phyloP scores from a whole-genome alignment of 2,888 invertebrate species.

The Diarsia mendica region DNA sequence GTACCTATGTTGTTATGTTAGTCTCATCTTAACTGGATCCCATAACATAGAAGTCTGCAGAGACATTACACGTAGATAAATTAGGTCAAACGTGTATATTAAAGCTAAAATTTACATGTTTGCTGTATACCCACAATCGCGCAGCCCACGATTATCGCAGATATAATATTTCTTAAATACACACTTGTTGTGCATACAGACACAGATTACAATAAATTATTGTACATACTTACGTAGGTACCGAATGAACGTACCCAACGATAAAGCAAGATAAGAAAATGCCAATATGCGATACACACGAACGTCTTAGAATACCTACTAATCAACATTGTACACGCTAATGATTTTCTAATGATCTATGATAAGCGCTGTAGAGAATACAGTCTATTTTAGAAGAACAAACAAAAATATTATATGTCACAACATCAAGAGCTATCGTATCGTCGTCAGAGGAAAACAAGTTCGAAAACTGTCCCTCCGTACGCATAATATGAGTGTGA shows the following conservation, averaged over 20 bases:
- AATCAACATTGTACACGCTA: constrained; percentile 43
- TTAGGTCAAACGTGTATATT: constrained; percentile 34
- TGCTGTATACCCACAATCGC: constrained; percentile 22
- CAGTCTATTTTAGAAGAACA: constrained; percentile 24
- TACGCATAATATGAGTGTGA: constrained; percentile 23
- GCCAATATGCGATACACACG: constrained; percentile 38
- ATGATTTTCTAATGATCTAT: constrained; percentile 55
- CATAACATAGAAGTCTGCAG: background rate
- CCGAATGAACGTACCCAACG: constrained; percentile 41
- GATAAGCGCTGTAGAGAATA: constrained; percentile 21
- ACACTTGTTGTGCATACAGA: constrained; percentile 40
- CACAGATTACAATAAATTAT: constrained; percentile 54
- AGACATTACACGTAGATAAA: constrained; percentile 18
- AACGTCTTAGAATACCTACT: constrained; percentile 41
- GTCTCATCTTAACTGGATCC: background rate
- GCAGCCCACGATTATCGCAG: constrained; percentile 38
- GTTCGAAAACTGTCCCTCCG: constrained; percentile 47
- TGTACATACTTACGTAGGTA: constrained; percentile 36
- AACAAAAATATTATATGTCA: constrained; percentile 16
- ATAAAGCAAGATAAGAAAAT: constrained; percentile 59
- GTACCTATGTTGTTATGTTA: background rate
- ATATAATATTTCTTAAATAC: constrained; percentile 39
- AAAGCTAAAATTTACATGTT: constrained; percentile 39
- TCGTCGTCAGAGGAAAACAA: constrained; percentile 51
- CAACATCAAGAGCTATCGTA: constrained; percentile 15